Evolutionary conservation across 1,140 invertebrate genomes (phyloP), one percentile per base, ranked within the genome.

Genomic region (Calephelis nemesis): DNA sequence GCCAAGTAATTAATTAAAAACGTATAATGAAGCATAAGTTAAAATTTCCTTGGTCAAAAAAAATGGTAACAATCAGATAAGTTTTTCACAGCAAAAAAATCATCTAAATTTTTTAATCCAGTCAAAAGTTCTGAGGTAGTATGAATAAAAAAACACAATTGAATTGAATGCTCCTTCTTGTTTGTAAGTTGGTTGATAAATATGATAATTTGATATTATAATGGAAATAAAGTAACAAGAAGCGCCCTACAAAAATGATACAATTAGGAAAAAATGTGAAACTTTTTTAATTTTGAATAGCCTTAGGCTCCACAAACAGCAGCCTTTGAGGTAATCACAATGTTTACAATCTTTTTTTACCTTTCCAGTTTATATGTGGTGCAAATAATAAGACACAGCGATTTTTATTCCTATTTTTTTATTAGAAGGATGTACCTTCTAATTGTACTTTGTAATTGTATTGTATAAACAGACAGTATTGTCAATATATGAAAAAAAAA

Each of bases 241-340:
- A 60, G 11, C 58, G 12, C 40, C 12, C 74, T 69, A 74, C 72
- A 79, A 78, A 74, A 79, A 77, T 75, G 77, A 72, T 67, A 76
- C 75, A 79, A 76, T 67, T 60, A 67, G 52, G 81, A 83, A 84
- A 85, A 84, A 84, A 77, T 67, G 77, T 79, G 79, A 77, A 78
- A 79, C 78, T 76, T 82, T 88, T 87, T 88, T 88, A 90, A 90
- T 88, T 88, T 90, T 85, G 83, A 81, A 87, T 88, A 83, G 86
- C 85, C 86, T 71, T 71, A 79, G 85, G 86, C 82, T 82, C 72
- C 74, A 74, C 79, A 83, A 84, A 81, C 74, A 82, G 76, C 72
- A 78, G 75, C 78, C 79, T 72, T 83, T 75, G 77, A 75, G 76
- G 83, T 83, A 71, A 67, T 67, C 65, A 67, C 65, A 60, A 67